These are phyloP conservation scores for Podarcis muralis DNA, from an alignment of 2,113 vertebrate genomes.

Conservation along the genomic window DNA sequence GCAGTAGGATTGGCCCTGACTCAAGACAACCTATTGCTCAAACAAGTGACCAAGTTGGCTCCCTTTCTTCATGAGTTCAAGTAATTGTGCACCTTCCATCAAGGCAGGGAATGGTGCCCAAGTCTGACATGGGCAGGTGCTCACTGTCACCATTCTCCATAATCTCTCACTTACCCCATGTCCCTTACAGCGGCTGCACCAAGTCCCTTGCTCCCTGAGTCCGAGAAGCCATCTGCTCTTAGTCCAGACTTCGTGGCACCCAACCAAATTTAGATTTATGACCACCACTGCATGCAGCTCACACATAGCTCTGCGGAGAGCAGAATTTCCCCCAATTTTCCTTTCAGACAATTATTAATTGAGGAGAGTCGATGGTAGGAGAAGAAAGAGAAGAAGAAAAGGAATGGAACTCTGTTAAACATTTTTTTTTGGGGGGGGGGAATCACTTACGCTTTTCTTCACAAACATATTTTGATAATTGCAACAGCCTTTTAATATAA, in stretches of 20 bases:
- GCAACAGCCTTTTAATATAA: no score
- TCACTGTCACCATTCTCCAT: background rate
- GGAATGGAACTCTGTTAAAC: background rate
- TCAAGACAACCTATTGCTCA: background rate
- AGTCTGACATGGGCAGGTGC: constrained; percentile 43
- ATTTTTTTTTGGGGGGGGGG: no score
- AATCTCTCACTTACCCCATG: background rate
- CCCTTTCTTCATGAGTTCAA: background rate
- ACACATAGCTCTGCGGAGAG: background rate
- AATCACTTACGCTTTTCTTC: background rate
- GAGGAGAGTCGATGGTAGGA: background rate
- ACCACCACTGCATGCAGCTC: background rate
- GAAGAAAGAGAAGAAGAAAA: background rate
- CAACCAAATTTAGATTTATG: constrained; percentile 41
- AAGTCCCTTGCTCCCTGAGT: background rate
- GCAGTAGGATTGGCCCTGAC: background rate
- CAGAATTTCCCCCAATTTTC: background rate
- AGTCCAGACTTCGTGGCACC: constrained; percentile 27
- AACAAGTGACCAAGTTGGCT: background rate
- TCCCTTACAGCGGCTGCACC: constrained; percentile 16
- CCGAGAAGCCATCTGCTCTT: constrained; percentile 20
- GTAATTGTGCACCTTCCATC: background rate
- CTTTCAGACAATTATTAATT: background rate
- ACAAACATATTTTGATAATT: background rate
- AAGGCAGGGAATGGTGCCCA: constrained; percentile 22